These are phyloP conservation scores for Lottia scabra DNA, from an alignment of 2,888 invertebrate genomes.

Conservation along the genomic window DNA sequence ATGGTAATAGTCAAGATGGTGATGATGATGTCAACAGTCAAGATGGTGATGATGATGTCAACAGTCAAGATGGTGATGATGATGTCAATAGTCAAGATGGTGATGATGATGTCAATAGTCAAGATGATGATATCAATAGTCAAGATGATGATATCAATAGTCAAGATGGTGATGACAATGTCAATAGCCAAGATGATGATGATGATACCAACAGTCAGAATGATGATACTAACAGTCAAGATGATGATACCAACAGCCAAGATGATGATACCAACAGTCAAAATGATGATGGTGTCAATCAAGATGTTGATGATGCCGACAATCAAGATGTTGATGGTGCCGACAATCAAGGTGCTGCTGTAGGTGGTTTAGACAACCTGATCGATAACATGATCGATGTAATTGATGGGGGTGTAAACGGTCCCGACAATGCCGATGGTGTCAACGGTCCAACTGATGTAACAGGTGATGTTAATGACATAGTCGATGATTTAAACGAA, in stretches of 20 bases:
- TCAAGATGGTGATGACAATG: conserved; percentile 6
- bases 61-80: background rate
- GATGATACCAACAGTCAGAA: background rate
- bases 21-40: background rate
- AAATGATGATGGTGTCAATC: background rate
- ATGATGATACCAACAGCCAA: background rate
- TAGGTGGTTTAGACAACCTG: background rate
- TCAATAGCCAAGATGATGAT: background rate
- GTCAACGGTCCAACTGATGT: no score
- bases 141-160: background rate
- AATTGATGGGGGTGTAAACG: no score
- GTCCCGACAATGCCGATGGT: background rate
- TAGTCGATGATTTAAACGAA: no score
- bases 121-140: background rate
- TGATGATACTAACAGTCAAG: background rate
- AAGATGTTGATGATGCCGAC: background rate
- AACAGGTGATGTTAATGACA: conserved; percentile 11
- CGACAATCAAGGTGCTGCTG: background rate
- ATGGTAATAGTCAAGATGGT: background rate
- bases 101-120: background rate
- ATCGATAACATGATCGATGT: background rate
- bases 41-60: background rate
- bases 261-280: background rate
- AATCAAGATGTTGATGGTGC: background rate
- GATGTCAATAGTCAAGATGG: background rate